These are phyloP conservation scores for Coptodon rendalli DNA, from an alignment of 2,113 vertebrate species.

Conservation along the genomic window DNA sequence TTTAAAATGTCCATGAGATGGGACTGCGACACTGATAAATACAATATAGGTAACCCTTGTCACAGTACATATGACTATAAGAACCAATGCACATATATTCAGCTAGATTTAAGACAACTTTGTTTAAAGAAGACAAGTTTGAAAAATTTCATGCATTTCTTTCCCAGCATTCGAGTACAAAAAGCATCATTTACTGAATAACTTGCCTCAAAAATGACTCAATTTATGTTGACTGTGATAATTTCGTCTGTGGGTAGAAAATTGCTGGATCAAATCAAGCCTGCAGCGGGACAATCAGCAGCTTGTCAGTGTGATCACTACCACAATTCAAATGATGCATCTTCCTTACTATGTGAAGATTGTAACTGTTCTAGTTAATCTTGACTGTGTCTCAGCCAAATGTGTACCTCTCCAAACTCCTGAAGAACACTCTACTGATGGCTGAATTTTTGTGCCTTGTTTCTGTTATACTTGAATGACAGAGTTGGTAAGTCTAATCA, in stretches of 20 bases:
- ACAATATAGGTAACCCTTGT: not conserved
- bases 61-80: not conserved
- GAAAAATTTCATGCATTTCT: not conserved
- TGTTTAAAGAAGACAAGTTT: not conserved
- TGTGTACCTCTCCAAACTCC: not conserved
- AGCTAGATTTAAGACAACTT: not conserved
- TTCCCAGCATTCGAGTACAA: not conserved
- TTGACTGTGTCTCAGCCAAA: not conserved
- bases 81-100: not conserved
- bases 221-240: slow-evolving; percentile 3
- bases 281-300: not conserved
- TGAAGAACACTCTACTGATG: not conserved
- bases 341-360: not conserved
- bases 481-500: not conserved
- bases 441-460: not conserved
- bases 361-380: not conserved
- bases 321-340: not conserved
- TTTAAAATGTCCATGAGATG: not conserved
- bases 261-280: slow-evolving; percentile 20
- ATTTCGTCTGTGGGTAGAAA: slow-evolving; percentile 10
- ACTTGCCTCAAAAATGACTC: slow-evolving; percentile 5
- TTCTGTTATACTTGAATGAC: not conserved
- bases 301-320: not conserved
- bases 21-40: not conserved
- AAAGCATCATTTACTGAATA: not conserved